A percentile compares a stretch with the other conserved stretches of the same genome.
Evolutionary conservation across 1,140 invertebrate species (phyloP).

Genomic region (Riptortus pedestris): DNA sequence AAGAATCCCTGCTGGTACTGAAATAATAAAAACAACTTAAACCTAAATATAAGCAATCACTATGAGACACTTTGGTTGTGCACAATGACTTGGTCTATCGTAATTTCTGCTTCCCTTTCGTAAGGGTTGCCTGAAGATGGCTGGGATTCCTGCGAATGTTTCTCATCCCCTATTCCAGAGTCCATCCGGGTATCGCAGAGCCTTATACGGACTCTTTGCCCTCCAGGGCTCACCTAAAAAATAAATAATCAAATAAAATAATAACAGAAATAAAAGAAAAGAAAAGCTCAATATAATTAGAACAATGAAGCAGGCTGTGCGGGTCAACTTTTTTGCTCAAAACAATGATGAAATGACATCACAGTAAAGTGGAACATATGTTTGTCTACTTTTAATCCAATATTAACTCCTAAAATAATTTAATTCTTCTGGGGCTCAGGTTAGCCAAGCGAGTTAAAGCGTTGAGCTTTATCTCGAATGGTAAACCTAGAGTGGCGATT

Average conservation of each 20-base stretch:
- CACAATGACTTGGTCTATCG: slow-evolving; percentile 22
- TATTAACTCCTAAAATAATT: too few relatives aligned
- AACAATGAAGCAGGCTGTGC: too few relatives aligned
- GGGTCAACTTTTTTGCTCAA: too few relatives aligned
- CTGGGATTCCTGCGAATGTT: slow-evolving; percentile 32
- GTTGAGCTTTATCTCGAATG: too few relatives aligned
- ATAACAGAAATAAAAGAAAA: neutral
- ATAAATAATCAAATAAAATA: neutral
- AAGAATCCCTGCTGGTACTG: neutral
- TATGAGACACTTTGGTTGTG: slow-evolving; percentile 25
- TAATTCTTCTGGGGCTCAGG: too few relatives aligned
- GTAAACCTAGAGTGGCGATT: too few relatives aligned
- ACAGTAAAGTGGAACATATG: too few relatives aligned
- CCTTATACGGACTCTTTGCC: slow-evolving; percentile 30
- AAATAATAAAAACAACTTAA: neutral
- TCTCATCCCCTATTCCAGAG: slow-evolving; percentile 31
- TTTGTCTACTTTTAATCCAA: too few relatives aligned
- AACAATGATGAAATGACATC: too few relatives aligned
- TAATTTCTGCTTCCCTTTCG: slow-evolving; percentile 22
- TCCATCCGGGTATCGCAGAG: slow-evolving; percentile 31
- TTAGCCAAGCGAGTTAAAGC: too few relatives aligned
- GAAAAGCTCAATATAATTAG: neutral
- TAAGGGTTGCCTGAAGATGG: slow-evolving; percentile 29
- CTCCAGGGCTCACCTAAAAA: slow-evolving; percentile 25
- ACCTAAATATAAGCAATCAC: slow-evolving; percentile 12